These are phyloP conservation scores for Malurus alboscapulatus DNA, from an alignment of 2,113 vertebrate species.

Conservation along the genomic window DNA sequence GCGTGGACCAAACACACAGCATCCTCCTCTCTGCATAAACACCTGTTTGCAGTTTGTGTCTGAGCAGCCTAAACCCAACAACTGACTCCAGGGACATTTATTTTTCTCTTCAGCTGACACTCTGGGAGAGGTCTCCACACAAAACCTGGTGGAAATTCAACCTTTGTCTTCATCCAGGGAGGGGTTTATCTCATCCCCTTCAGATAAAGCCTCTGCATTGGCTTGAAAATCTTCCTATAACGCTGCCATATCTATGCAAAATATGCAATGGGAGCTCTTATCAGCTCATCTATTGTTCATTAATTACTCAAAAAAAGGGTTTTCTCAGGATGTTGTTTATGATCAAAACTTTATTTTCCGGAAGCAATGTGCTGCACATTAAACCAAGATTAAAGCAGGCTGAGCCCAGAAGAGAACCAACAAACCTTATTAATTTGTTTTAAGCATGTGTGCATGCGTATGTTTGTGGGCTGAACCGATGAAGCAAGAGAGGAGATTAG, in stretches of 20 bases:
- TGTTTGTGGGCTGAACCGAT: conserved; percentile 33
- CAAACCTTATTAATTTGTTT: neutral
- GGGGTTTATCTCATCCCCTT: neutral
- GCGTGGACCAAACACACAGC: neutral
- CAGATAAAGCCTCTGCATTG: neutral
- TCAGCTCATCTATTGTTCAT: neutral
- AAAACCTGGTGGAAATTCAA: neutral
- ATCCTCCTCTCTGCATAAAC: neutral
- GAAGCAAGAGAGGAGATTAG: conserved; percentile 30
- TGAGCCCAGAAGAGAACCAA: conserved; percentile 4
- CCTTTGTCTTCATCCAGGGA: neutral
- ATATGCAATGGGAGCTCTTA: neutral
- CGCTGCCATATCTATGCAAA: neutral
- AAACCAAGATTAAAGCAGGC: conserved; percentile 2
- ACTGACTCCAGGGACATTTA: neutral
- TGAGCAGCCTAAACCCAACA: neutral
- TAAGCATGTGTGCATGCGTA: neutral
- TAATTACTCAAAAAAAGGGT: neutral
- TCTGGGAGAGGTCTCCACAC: neutral
- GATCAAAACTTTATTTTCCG: neutral
- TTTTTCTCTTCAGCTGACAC: neutral
- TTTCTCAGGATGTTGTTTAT: neutral
- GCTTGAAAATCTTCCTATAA: neutral
- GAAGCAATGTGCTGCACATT: neutral
- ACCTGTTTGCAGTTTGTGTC: neutral